These are phyloP conservation scores for Myotis lucifugus DNA, from an alignment of 2,113 vertebrate genomes.

Conservation along the genomic window DNA sequence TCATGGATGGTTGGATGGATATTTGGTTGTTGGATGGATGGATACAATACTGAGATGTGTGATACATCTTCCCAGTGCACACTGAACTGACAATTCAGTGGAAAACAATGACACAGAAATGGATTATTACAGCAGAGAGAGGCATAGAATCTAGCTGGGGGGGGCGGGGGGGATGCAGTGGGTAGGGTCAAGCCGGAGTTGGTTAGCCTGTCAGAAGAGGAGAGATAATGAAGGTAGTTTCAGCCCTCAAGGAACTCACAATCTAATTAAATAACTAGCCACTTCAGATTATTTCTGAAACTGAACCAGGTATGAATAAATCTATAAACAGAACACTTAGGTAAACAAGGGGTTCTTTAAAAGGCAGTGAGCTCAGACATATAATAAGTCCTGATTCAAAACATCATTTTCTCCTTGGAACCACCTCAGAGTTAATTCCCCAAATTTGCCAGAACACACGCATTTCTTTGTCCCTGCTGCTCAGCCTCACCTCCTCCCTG, in stretches of 20 bases:
- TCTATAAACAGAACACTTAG: conserved; percentile 56
- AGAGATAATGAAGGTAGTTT: neutral
- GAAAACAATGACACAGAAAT: neutral
- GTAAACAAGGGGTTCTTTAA: conserved; percentile 67
- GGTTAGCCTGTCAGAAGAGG: neutral
- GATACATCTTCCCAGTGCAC: neutral
- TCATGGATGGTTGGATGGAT: neutral
- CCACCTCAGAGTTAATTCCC: conserved; percentile 66
- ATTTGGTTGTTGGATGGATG: neutral
- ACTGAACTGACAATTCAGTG: neutral
- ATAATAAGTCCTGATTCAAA: conserved; percentile 67
- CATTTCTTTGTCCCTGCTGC: conserved; percentile 51
- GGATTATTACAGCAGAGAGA: neutral
- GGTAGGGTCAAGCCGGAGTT: neutral
- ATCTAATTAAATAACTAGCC: conserved; percentile 58
- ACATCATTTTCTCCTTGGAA: conserved; percentile 71
- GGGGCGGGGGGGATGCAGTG: no score
- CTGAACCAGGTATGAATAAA: conserved; percentile 53
- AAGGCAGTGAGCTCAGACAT: conserved; percentile 47
- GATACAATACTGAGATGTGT: neutral
- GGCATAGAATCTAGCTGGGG: neutral
- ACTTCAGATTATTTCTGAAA: conserved; percentile 25
- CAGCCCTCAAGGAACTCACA: conserved; percentile 50
- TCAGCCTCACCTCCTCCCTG: conserved; percentile 19
- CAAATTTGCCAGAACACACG: conserved; percentile 62